phyloP scores from a whole-genome alignment of 2,888 invertebrate genomes.

The Pyrgus malvae region DNA sequence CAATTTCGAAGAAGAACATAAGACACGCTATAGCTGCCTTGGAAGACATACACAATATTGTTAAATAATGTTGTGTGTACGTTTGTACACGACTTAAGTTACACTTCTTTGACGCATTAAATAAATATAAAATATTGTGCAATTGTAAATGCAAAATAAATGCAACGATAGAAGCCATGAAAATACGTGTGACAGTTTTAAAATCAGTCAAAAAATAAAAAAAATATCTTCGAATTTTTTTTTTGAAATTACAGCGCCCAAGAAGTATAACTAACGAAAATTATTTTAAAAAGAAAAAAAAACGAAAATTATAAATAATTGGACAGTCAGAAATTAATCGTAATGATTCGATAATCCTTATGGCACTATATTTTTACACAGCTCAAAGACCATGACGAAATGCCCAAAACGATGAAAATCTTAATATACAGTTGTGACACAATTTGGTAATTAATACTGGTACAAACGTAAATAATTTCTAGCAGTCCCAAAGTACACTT shows the following conservation, averaged over 20 bases:
- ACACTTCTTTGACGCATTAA: not conserved
- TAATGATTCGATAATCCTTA: slow-evolving; percentile 9
- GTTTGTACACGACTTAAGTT: not conserved
- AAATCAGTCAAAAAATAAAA: not conserved
- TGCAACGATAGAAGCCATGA: not conserved
- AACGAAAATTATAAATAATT: not conserved
- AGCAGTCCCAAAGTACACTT: not conserved
- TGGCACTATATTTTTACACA: slow-evolving; percentile 9
- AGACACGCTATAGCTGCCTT: slow-evolving; percentile 26
- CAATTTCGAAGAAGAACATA: slow-evolving; percentile 32
- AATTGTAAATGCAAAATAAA: not conserved
- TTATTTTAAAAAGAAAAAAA: too few species aligned
- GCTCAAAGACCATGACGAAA: slow-evolving; percentile 17
- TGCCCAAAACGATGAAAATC: not conserved
- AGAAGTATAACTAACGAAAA: not conserved
- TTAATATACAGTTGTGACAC: slow-evolving; percentile 10
- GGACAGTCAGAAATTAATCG: slow-evolving; percentile 13
- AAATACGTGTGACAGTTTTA: not conserved
- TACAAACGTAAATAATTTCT: slow-evolving; percentile 18
- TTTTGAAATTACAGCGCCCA: not conserved
- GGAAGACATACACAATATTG: slow-evolving; percentile 29
- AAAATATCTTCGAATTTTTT: too few species aligned
- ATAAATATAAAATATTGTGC: not conserved
- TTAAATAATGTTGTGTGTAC: not conserved
- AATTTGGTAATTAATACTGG: slow-evolving; percentile 27